Evolutionary conservation across 2,888 invertebrate species (phyloP).

Genomic region (Tribolium freemani): DNA sequence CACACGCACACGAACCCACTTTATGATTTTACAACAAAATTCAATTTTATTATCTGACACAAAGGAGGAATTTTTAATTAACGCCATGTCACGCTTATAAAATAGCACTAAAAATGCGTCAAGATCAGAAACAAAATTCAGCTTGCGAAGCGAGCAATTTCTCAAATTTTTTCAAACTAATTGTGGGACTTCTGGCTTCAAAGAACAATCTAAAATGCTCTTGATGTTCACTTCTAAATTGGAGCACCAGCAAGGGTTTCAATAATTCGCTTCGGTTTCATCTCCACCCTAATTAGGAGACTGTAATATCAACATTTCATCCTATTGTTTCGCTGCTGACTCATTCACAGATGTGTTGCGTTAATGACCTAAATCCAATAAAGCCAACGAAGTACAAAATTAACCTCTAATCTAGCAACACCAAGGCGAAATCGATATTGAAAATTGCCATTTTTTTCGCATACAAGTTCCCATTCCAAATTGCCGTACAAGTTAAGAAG

Average conservation of each 20-base stretch:
- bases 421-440: not conserved
- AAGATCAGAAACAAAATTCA: not conserved
- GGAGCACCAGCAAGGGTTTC: constrained; percentile 18
- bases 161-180: not conserved
- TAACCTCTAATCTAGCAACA: constrained; percentile 7
- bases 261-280: constrained; percentile 27
- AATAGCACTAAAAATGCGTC: not conserved
- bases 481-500: constrained; percentile 25
- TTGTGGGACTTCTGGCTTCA: too few species aligned
- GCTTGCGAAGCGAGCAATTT: not conserved
- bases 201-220: not conserved
- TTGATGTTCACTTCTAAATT: constrained; percentile 1
- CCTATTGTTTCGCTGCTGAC: constrained; percentile 18
- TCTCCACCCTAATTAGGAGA: constrained; percentile 25
- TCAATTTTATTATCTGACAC: not conserved
- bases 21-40: not conserved
- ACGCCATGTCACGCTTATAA: not conserved
- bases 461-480: not conserved
- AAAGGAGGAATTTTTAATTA: not conserved
- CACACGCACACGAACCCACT: not conserved
- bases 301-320: constrained; percentile 23
- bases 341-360: constrained; percentile 25
- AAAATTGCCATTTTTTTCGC: constrained; percentile 1
- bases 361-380: constrained; percentile 23
- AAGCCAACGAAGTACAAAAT: constrained; percentile 18